Conservation (phyloP, 2,797 vertebrate species). For the Lithobates pipiens region DNA sequence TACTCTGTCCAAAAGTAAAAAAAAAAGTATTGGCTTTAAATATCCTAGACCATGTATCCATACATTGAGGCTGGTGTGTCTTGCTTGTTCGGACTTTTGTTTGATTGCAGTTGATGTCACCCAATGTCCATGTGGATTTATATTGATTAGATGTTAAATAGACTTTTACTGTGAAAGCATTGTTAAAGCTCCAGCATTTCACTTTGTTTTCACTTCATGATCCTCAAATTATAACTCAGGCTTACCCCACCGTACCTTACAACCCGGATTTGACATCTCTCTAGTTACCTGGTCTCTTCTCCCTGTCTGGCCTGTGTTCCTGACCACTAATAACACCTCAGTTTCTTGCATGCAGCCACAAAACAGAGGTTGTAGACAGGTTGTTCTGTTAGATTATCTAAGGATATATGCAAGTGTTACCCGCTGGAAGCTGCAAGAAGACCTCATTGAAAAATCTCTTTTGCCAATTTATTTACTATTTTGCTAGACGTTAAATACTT, state of each 20-base stretch:
- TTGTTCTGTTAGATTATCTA: constrained; percentile 16
- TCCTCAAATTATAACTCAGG: neutral
- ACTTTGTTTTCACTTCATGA: neutral
- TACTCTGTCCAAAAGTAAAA: too few relatives aligned
- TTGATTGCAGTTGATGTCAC: too few relatives aligned
- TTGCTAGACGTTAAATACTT: constrained; percentile 17
- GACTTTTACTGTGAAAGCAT: neutral
- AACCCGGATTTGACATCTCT: constrained; percentile 1
- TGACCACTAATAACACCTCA: constrained; percentile 36
- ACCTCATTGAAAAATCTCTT: constrained; percentile 8
- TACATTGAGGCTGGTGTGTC: neutral
- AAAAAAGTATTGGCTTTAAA: too few relatives aligned
- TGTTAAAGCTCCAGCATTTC: neutral
- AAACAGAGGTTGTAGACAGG: constrained; percentile 26
- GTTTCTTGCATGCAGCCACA: constrained; percentile 13
- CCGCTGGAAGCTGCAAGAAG: constrained; percentile 8
- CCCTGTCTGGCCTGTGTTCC: neutral
- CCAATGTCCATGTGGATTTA: too few relatives aligned
- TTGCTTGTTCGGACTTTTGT: neutral
- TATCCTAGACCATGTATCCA: neutral
- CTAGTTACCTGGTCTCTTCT: neutral
- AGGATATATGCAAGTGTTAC: neutral
- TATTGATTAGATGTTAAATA: too few relatives aligned
- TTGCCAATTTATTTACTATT: constrained; percentile 11
- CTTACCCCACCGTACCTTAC: neutral